Evolutionary conservation across 2,888 invertebrate genomes (phyloP).

Genomic region (Plutella xylostella): DNA sequence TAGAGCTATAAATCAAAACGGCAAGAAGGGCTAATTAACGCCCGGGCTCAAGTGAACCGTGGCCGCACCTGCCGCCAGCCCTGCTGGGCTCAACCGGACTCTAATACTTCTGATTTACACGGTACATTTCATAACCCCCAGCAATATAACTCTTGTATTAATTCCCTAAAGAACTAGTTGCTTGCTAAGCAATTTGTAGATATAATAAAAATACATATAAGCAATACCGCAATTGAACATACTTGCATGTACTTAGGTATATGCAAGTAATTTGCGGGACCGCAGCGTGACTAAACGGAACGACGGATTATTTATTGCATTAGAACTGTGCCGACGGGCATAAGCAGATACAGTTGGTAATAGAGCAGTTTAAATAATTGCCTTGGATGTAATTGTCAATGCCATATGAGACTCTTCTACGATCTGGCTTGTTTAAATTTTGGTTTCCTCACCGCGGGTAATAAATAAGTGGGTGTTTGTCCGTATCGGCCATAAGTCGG

Average conservation of each 20-base stretch:
- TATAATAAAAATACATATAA: too few relatives aligned
- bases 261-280: neutral
- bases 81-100: constrained; percentile 14
- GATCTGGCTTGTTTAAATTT: neutral
- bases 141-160: too few relatives aligned
- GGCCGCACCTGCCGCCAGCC: constrained; percentile 38
- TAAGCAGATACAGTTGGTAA: neutral
- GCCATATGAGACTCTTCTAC: neutral
- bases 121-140: neutral
- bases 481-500: neutral
- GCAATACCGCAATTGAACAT: too few relatives aligned
- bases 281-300: constrained; percentile 1
- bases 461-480: neutral
- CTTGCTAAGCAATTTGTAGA: too few relatives aligned
- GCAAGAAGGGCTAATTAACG: constrained; percentile 45
- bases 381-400: neutral
- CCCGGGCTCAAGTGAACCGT: constrained; percentile 28
- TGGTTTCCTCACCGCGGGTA: neutral
- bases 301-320: constrained; percentile 1
- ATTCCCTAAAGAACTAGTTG: too few relatives aligned
- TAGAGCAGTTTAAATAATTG: neutral
- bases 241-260: neutral
- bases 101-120: neutral
- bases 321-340: neutral
- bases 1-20: constrained; percentile 48